Percentiles rank a stretch among this genome's conserved stretches.
phyloP scores from a whole-genome alignment of 23 tunicate species.

The Styela clava region DNA sequence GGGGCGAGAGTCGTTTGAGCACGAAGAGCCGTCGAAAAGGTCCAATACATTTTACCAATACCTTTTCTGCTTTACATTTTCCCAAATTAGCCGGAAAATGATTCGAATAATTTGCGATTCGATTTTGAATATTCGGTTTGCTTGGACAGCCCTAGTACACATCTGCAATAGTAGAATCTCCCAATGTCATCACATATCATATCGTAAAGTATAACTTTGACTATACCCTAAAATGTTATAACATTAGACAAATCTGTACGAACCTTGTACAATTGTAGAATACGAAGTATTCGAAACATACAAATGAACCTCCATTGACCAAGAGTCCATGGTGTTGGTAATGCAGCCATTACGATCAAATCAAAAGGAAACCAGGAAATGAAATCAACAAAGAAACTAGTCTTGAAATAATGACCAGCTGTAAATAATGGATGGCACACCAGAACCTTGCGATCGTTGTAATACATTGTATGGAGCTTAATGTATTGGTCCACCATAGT shows the following conservation, averaged over 20 bases:
- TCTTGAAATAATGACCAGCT: constrained; percentile 55
- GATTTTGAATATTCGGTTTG: no score
- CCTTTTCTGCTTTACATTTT: no score
- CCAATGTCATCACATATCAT: no score
- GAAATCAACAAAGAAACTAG: constrained; percentile 60
- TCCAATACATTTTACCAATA: no score
- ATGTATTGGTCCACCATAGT: constrained; percentile 59
- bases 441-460: constrained; percentile 33
- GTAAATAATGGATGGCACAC: constrained; percentile 67
- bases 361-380: constrained; percentile 92
- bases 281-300: constrained; percentile 38
- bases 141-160: no score
- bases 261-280: constrained; percentile 70
- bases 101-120: not conserved
- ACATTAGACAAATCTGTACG: not conserved
- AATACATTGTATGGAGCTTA: constrained; percentile 69
- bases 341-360: constrained; percentile 24
- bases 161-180: no score
- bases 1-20: no score
- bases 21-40: no score
- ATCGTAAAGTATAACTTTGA: no score
- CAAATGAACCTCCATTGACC: constrained; percentile 72
- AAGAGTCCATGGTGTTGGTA: constrained; percentile 29
- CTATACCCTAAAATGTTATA: not conserved
- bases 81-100: not conserved